A percentile compares a stretch with the other conserved stretches of the same genome.
Evolutionary conservation across 2,888 invertebrate genomes (phyloP).

Genomic region (Timandra comae): DNA sequence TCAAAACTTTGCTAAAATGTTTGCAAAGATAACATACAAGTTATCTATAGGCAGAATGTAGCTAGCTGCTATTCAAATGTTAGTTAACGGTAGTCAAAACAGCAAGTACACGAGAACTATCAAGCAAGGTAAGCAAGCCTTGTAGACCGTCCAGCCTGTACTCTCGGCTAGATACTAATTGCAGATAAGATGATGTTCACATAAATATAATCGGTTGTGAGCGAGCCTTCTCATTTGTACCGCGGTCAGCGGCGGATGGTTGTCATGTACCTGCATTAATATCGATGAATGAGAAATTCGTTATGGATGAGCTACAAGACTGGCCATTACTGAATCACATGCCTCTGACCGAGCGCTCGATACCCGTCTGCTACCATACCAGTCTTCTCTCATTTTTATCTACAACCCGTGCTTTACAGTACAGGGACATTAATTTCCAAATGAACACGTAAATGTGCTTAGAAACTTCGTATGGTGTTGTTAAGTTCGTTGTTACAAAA

Average conservation of each 20-base stretch:
- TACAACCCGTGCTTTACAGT: slow-evolving; percentile 9
- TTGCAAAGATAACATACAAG: too few relatives aligned
- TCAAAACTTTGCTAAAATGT: too few relatives aligned
- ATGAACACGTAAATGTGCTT: too few relatives aligned
- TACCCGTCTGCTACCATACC: slow-evolving; percentile 50
- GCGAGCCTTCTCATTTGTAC: slow-evolving; percentile 69
- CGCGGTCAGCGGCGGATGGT: slow-evolving; percentile 49
- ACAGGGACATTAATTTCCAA: too few relatives aligned
- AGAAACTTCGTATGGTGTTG: too few relatives aligned
- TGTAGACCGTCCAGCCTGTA: slow-evolving; percentile 31
- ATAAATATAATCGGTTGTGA: slow-evolving; percentile 69
- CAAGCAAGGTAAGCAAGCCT: slow-evolving; percentile 26
- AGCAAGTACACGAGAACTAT: slow-evolving; percentile 9
- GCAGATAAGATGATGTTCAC: slow-evolving; percentile 65
- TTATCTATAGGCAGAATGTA: too few relatives aligned
- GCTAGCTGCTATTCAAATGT: too few relatives aligned
- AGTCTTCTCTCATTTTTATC: slow-evolving; percentile 57
- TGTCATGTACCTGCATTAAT: slow-evolving; percentile 72
- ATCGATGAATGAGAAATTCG: slow-evolving; percentile 76
- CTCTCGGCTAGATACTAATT: slow-evolving; percentile 55
- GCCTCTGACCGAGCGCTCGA: slow-evolving; percentile 40
- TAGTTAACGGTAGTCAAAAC: slow-evolving; percentile 14
- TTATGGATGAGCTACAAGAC: slow-evolving; percentile 72
- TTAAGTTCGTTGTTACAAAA: too few relatives aligned
- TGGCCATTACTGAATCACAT: slow-evolving; percentile 58